Percentiles rank a stretch among this genome's conserved stretches.
Conservation (phyloP, 2,797 vertebrate genomes). For the Scyliorhinus canicula region DNA sequence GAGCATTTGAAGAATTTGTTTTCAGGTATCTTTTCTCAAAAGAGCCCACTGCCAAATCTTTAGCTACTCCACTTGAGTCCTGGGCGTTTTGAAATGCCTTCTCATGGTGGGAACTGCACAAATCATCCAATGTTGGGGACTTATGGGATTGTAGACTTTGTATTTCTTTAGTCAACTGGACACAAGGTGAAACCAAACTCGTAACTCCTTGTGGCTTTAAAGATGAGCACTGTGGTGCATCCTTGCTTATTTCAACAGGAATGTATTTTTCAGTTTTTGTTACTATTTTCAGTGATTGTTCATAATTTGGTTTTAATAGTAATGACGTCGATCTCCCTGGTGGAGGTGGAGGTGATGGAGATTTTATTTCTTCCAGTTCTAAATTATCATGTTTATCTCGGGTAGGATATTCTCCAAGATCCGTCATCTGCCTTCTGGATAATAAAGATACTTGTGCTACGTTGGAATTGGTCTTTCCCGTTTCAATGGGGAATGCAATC, state of each 20-base stretch:
- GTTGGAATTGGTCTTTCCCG: constrained; percentile 54
- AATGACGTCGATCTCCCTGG: constrained; percentile 77
- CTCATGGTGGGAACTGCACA: constrained; percentile 61
- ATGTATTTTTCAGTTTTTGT: constrained; percentile 55
- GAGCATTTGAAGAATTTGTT: constrained; percentile 60
- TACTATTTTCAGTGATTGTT: constrained; percentile 56
- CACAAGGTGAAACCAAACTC: constrained; percentile 52
- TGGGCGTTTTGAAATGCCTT: constrained; percentile 58
- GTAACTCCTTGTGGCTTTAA: constrained; percentile 59
- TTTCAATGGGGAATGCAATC: constrained; percentile 49
- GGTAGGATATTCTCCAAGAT: constrained; percentile 62
- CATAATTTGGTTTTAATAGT: constrained; percentile 69
- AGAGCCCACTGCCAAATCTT: constrained; percentile 62
- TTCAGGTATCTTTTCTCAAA: constrained; percentile 61
- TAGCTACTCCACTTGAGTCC: constrained; percentile 51
- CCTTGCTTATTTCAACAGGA: constrained; percentile 54
- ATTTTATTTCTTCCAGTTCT: constrained; percentile 57
- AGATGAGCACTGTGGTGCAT: constrained; percentile 44
- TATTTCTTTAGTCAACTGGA: constrained; percentile 59
- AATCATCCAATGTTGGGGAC: constrained; percentile 59
- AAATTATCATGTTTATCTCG: constrained; percentile 66
- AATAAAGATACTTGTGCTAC: constrained; percentile 56
- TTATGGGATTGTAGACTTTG: constrained; percentile 61
- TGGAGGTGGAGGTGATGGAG: constrained; percentile 69
- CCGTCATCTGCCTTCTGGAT: constrained; percentile 52